A percentile compares a stretch with the other conserved stretches of the same genome.
These are phyloP conservation scores for Dryobota labecula DNA, from an alignment of 2,888 invertebrate species.

Conservation along the genomic window DNA sequence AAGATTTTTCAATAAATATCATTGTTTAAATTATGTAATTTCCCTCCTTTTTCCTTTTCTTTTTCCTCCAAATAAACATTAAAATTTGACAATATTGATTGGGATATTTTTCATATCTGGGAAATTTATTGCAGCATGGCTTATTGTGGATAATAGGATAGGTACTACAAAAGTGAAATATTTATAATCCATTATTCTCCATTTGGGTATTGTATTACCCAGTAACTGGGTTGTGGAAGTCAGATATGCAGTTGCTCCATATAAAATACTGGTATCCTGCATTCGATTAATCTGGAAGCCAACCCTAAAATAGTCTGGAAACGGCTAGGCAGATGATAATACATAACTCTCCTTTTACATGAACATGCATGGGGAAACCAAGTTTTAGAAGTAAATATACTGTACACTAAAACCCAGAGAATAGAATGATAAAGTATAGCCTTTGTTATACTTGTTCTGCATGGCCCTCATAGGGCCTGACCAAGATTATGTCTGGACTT, in stretches of 20 bases:
- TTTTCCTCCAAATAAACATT: conserved; percentile 16
- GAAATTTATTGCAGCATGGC: background rate
- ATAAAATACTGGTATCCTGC: no score
- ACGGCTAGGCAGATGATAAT: no score
- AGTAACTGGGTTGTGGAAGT: no score
- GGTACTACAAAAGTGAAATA: background rate
- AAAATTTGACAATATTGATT: background rate
- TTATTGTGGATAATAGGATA: background rate
- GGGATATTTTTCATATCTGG: background rate
- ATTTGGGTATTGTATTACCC: no score
- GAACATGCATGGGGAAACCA: background rate
- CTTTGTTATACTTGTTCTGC: background rate
- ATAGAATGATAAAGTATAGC: background rate
- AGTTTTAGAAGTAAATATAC: background rate
- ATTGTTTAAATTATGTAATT: conserved; percentile 11
- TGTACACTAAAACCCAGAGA: background rate
- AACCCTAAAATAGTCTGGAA: no score
- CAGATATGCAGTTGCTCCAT: no score
- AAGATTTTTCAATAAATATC: conserved; percentile 30
- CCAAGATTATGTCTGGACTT: no score
- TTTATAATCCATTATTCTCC: background rate
- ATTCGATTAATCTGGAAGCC: no score
- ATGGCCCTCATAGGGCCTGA: no score
- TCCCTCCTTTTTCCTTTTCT: no score
- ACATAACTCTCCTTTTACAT: background rate